Evolutionary conservation across 2,113 vertebrate species (phyloP).

Genomic region (Cyrtonyx montezumae): DNA sequence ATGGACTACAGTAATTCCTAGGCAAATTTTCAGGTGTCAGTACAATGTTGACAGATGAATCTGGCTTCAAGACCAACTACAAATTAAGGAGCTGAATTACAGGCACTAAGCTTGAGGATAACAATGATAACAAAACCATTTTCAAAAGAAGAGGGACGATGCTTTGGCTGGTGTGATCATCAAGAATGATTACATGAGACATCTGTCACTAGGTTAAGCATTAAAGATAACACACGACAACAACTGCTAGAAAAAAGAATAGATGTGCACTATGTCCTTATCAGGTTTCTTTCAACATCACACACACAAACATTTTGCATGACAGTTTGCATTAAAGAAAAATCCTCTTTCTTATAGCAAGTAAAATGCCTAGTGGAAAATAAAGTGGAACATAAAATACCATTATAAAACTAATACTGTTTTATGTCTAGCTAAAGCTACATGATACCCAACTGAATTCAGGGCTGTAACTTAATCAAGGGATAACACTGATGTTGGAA

Average conservation of each 20-base stretch:
- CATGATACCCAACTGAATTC: conserved; percentile 25
- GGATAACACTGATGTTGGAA: conserved; percentile 4
- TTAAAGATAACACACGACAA: background rate
- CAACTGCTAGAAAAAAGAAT: background rate
- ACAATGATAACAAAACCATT: background rate
- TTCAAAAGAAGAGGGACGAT: background rate
- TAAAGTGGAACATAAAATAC: conserved; percentile 15
- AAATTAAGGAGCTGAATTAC: background rate
- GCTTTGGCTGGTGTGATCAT: background rate
- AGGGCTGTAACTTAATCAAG: conserved; percentile 45
- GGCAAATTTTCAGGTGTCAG: background rate
- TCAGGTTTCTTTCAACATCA: background rate
- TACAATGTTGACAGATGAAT: background rate
- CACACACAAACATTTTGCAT: background rate
- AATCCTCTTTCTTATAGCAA: background rate
- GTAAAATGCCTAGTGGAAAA: background rate
- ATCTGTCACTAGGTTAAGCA: background rate
- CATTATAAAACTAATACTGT: background rate
- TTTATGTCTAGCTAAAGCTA: conserved; percentile 3
- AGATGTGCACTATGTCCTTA: background rate
- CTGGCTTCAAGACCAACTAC: background rate
- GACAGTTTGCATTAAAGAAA: background rate
- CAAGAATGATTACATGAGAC: background rate
- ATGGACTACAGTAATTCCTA: background rate
- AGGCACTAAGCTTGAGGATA: background rate